Evolutionary conservation across 2,113 vertebrate species (phyloP).

Genomic region (Anthoscopus minutus): DNA sequence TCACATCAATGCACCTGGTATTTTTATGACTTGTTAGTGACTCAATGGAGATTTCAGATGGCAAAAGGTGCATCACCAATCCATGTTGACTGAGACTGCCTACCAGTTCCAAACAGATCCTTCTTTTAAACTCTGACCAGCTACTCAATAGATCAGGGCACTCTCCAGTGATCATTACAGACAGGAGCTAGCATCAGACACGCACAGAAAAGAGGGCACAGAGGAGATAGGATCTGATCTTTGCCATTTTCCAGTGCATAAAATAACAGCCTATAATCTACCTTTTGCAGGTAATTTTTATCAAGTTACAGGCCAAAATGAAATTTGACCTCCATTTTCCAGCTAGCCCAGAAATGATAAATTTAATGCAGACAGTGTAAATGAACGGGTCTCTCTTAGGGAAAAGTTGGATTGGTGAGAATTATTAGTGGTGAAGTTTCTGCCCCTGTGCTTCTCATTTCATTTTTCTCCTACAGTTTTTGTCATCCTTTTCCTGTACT

Average conservation of each 20-base stretch:
- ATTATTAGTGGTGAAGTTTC: conserved; percentile 24
- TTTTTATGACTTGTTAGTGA: conserved; percentile 67
- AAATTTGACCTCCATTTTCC: conserved; percentile 77
- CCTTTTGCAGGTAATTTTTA: conserved; percentile 76
- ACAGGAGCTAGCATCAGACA: conserved; percentile 17
- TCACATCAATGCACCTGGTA: conserved; percentile 55
- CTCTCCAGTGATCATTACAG: neutral
- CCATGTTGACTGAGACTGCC: conserved; percentile 45
- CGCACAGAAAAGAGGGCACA: neutral
- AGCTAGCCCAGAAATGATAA: conserved; percentile 58
- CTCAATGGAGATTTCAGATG: conserved; percentile 38
- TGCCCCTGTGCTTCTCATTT: neutral
- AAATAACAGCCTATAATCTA: conserved; percentile 76
- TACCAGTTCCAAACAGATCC: conserved; percentile 56
- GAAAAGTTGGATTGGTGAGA: conserved; percentile 9
- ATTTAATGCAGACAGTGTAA: conserved; percentile 59
- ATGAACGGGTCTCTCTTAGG: conserved; percentile 22
- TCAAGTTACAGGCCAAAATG: conserved; percentile 68
- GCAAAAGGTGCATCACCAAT: conserved; percentile 49
- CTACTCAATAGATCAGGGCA: conserved; percentile 59
- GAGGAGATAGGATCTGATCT: conserved; percentile 55
- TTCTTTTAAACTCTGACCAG: conserved; percentile 63
- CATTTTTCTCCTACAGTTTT: neutral
- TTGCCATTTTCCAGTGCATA: conserved; percentile 70
- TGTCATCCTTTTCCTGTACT: neutral